Base-by-base conservation (phyloP, 2,797 vertebrate species). In the Neosilurus mollespiculum region DNA sequence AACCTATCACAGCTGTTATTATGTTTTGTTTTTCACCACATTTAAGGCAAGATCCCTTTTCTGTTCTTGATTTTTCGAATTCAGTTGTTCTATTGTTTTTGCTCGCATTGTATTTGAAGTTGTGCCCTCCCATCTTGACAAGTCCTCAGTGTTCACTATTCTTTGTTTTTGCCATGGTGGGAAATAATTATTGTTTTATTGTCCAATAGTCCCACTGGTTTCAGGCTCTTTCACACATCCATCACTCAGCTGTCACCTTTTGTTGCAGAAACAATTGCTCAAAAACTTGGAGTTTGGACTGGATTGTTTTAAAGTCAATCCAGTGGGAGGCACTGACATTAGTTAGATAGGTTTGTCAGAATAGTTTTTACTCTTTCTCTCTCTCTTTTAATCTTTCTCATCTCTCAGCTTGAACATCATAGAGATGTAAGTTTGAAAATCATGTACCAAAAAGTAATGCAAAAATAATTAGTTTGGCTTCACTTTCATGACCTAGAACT, bases 1-100 rank as follows among this genome's bases (percentile, higher is more conserved):
- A 89, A 88, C 89, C 90, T 86, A 90, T 88, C 90, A 91, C 88
- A 91, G 90, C 90, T 90, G 89, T 87, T 78, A 78, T 54, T 34
- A 81, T 84, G 71, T 80, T 82, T 67, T 84, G 64, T 30, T 81
- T 37, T 85, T 81, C 73, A 86, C 86, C 78, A 49, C 69, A 72
- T 83, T 85, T 82, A 49, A 79, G 34, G 16, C 78, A 26, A 76
- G 61, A 80, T 34, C 62, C 30, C 69, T 24, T 79, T 65, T 85
- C 82, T 58, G 43, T 54, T 85, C 84, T 86, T 82, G 69, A 89
- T 62, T 85, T 82, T 85, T 86, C 26, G 66, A 81, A 87, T 84
- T 73, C 81, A 73, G 84, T 77, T 85, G 51, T 85, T 87, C 78
- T 80, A 81, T 85, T 84, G 49, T 82, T 87, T 86, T 86, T 78